Base-by-base conservation (phyloP, 2,888 invertebrate genomes). In the Morinoia aosen region DNA sequence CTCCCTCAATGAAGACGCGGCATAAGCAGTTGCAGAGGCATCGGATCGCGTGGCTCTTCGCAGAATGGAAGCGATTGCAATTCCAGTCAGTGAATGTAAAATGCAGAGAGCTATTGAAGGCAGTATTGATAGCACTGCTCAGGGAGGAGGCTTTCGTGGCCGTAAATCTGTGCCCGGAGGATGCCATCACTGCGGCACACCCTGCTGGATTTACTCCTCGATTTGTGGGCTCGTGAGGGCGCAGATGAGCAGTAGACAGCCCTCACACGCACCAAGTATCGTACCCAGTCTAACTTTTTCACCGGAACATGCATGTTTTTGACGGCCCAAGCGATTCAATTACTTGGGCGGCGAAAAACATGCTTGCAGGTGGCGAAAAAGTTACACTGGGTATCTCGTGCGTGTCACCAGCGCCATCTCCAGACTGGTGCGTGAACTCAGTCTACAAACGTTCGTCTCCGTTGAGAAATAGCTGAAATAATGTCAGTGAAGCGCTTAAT, bases 11-110 rank as follows among this genome's bases (percentile, higher is more conserved):
- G 76, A 33, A 76, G 33, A 76, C 76, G 76, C 76, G 25, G 33
- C 76, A 76, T 76, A 76, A 76, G 76, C 76, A 25, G 25, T 76
- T 76, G 76, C 76, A 76, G 25, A 19, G 76, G 48, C 90, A 12
- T 88, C 19, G 88, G 88, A 40, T 48, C 40, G 39, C 90, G 90
- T 40, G 16, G 90, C 90, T 90, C 40, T 40, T 39, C 40, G 90
- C 11, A 90, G 90, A 48, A 90, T 39, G 90, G 90, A 40, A 90
- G 90, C 90, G 12, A 90, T 90, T 40, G 90, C 90, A 90, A 90
- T 90, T 48, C 90, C 90, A 48, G 90, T 90, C 90, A 90, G 90
- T 90, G 90, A 48, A 90, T 90, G 90, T 90, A 90, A 90, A 90
- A 90, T 90, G 39, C 90, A 40, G 40, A 90, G 90, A 11, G 90